These are phyloP conservation scores for Ceyx margarethae DNA, from an alignment of 2,113 vertebrate species.

Conservation along the genomic window DNA sequence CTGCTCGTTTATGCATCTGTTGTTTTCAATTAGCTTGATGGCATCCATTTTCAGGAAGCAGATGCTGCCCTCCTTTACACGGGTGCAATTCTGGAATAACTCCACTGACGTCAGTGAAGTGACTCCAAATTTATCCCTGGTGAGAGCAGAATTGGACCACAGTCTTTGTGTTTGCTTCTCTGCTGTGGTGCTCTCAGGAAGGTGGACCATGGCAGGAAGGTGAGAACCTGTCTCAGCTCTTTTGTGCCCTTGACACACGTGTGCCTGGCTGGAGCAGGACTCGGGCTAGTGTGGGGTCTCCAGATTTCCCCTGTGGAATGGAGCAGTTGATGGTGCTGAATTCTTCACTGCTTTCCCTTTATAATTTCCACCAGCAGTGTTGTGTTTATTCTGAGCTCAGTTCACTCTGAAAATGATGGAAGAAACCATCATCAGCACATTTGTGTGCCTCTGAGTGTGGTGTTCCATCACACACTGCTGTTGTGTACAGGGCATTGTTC, in stretches of 20 bases:
- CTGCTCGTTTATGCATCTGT: conserved; percentile 66
- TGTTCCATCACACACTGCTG: background rate
- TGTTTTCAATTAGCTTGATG: conserved; percentile 69
- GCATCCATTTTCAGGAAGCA: conserved; percentile 75
- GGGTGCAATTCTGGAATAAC: conserved; percentile 48
- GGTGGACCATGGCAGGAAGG: background rate
- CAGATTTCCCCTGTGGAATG: background rate
- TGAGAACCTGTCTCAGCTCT: background rate
- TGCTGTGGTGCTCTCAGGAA: background rate
- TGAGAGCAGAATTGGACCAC: conserved; percentile 27
- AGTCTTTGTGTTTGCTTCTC: background rate
- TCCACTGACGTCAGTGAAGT: conserved; percentile 56
- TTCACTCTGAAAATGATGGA: background rate
- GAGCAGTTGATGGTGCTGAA: background rate
- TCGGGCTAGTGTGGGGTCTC: background rate
- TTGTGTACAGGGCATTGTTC: background rate
- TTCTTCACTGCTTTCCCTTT: background rate
- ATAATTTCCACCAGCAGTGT: background rate
- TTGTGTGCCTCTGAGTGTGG: background rate
- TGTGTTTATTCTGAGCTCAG: background rate
- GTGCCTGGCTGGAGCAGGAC: background rate
- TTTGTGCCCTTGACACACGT: background rate
- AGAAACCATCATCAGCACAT: background rate
- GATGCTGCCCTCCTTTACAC: conserved; percentile 58
- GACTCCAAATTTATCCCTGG: conserved; percentile 49